A percentile compares a stretch with the other conserved stretches of the same genome.
Evolutionary conservation across 1,140 invertebrate species (phyloP).

Genomic region (Drosophila nasuta): DNA sequence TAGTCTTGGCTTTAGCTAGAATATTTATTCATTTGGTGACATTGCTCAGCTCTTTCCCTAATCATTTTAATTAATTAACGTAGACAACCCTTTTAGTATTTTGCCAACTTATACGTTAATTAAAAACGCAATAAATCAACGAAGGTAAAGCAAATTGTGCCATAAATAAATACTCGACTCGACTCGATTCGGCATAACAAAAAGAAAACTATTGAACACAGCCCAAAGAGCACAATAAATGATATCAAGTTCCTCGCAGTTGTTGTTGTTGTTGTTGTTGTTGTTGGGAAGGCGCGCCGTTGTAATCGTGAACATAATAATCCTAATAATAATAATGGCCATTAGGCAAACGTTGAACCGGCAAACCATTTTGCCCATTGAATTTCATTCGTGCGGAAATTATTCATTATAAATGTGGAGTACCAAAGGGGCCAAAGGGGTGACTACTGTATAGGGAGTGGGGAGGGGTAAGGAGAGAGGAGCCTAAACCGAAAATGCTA

Average conservation of each 20-base stretch:
- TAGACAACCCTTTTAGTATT: conserved; percentile 1
- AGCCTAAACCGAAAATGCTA: conserved; percentile 45
- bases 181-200: conserved; percentile 29
- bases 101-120: conserved; percentile 32
- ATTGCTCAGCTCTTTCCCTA: neutral
- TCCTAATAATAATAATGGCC: conserved; percentile 79
- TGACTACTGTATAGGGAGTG: neutral
- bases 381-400: conserved; percentile 78
- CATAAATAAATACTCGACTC: conserved; percentile 26
- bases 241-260: conserved; percentile 28
- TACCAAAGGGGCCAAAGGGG: conserved; percentile 30
- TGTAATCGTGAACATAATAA: conserved; percentile 73
- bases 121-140: conserved; percentile 74
- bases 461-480: neutral
- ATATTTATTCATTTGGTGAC: neutral
- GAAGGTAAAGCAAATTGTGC: conserved; percentile 46
- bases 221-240: conserved; percentile 6
- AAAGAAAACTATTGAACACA: conserved; percentile 50
- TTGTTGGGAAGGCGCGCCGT: conserved; percentile 22
- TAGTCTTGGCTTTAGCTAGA: too few species aligned
- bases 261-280: neutral
- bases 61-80: conserved; percentile 53
- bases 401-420: conserved; percentile 75
- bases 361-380: conserved; percentile 73
- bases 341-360: conserved; percentile 72